Evolutionary conservation across 2,797 vertebrate genomes (phyloP).

Genomic region (Melanotaenia parkinsoni): DNA sequence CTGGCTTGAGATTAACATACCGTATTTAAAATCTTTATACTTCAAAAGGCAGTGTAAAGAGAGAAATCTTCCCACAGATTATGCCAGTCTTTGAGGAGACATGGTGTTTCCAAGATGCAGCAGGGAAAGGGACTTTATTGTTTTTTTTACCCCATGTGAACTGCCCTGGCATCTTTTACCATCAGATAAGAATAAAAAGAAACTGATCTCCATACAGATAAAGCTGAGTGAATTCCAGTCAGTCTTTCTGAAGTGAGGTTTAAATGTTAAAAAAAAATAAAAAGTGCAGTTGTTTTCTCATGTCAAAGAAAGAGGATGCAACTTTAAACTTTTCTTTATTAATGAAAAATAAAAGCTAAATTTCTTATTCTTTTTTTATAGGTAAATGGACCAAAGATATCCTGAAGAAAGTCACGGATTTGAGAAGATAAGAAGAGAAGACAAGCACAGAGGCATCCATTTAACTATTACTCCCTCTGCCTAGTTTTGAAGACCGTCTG

Average conservation of each 20-base stretch:
- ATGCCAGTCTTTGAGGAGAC: conserved; percentile 10
- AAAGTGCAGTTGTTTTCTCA: background rate
- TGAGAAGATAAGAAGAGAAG: conserved; percentile 17
- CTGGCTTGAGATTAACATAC: background rate
- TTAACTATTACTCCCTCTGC: conserved; percentile 45
- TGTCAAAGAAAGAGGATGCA: background rate
- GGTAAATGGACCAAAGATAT: conserved; percentile 50
- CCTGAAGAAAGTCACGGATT: conserved; percentile 2
- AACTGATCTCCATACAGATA: background rate
- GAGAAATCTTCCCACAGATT: conserved; percentile 6
- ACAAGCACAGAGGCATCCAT: conserved; percentile 49
- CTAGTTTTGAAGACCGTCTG: conserved; percentile 36
- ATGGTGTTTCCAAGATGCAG: conserved; percentile 28
- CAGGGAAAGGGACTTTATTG: conserved; percentile 11
- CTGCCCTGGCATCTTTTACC: background rate
- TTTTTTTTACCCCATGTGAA: background rate
- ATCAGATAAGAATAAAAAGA: conserved; percentile 13
- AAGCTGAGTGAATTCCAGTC: background rate
- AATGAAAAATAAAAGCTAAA: background rate
- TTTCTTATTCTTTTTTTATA: conserved; percentile 16
- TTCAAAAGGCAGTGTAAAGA: background rate
- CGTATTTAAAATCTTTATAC: background rate
- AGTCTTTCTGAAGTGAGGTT: background rate
- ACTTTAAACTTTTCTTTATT: background rate
- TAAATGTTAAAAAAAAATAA: background rate